A percentile compares a stretch with the other conserved stretches of the same genome.
phyloP scores from a whole-genome alignment of 2,113 vertebrate genomes.

The Tetrao urogallus region DNA sequence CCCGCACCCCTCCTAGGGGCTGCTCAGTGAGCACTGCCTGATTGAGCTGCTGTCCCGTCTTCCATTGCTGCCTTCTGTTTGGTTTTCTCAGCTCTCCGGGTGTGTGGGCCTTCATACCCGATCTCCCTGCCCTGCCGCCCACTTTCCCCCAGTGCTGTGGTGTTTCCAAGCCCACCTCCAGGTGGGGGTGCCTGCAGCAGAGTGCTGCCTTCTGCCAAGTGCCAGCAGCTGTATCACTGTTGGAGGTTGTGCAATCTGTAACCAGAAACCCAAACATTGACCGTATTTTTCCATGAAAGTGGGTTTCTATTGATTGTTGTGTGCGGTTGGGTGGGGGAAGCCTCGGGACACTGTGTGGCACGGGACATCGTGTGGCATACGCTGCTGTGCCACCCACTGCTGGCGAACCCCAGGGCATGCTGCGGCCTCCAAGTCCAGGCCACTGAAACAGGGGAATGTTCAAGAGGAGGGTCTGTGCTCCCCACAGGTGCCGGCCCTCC shows the following conservation, averaged over 20 bases:
- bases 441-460: too few species aligned
- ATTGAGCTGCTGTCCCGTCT: background rate
- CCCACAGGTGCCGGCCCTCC: background rate
- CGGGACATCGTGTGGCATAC: background rate
- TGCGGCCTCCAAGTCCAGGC: accelerated
- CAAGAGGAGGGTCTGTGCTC: accelerated
- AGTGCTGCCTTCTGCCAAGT: background rate
- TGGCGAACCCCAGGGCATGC: accelerated
- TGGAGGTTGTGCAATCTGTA: background rate
- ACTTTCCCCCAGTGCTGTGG: accelerated
- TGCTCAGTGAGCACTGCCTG: background rate
- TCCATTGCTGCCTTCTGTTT: accelerated
- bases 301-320: background rate
- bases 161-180: accelerated
- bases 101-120: background rate
- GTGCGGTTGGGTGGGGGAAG: background rate
- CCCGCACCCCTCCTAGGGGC: background rate
- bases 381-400: background rate
- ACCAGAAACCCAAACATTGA: background rate
- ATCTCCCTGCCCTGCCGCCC: background rate
- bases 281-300: background rate
- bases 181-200: background rate
- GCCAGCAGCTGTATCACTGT: background rate
- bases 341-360: background rate
- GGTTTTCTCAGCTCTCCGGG: background rate